These are phyloP conservation scores for Neodiprion fabricii DNA, from an alignment of 1,140 invertebrate species.

Conservation along the genomic window DNA sequence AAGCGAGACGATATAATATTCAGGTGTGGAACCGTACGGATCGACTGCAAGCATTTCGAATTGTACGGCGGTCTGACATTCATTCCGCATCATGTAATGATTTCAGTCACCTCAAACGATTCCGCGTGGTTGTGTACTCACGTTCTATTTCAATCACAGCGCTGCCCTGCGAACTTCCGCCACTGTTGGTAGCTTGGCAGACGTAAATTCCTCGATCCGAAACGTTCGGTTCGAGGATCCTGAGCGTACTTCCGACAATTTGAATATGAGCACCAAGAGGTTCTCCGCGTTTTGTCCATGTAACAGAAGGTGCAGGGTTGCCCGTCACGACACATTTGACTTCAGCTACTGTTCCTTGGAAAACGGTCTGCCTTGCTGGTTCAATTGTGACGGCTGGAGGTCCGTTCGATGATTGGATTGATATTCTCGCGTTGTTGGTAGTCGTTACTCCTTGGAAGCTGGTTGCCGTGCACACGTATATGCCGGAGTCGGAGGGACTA, in stretches of 20 bases:
- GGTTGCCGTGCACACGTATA: slow-evolving; percentile 80
- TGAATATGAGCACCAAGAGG: slow-evolving; percentile 67
- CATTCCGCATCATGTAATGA: not conserved
- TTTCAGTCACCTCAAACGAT: not conserved
- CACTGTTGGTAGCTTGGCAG: slow-evolving; percentile 71
- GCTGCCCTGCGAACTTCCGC: slow-evolving; percentile 68
- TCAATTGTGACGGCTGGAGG: slow-evolving; percentile 68
- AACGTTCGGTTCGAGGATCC: slow-evolving; percentile 74
- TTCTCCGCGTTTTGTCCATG: slow-evolving; percentile 81
- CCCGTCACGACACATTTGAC: slow-evolving; percentile 78
- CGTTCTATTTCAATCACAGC: slow-evolving; percentile 86
- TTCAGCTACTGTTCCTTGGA: slow-evolving; percentile 78
- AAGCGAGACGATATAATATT: slow-evolving; percentile 31
- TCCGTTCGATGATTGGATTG: slow-evolving; percentile 38
- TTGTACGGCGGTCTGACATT: not conserved
- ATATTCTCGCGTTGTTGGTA: slow-evolving; percentile 42
- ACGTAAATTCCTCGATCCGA: slow-evolving; percentile 82
- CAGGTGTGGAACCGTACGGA: slow-evolving; percentile 43
- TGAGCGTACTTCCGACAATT: slow-evolving; percentile 72
- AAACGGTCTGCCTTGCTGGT: slow-evolving; percentile 73
- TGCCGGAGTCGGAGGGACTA: slow-evolving; percentile 72
- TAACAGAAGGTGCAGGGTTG: slow-evolving; percentile 72
- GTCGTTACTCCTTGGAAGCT: slow-evolving; percentile 46
- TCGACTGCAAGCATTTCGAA: not conserved
- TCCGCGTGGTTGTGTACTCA: slow-evolving; percentile 60